Base-by-base conservation (phyloP, 2,888 invertebrate species). In the Bellardia pandia region DNA sequence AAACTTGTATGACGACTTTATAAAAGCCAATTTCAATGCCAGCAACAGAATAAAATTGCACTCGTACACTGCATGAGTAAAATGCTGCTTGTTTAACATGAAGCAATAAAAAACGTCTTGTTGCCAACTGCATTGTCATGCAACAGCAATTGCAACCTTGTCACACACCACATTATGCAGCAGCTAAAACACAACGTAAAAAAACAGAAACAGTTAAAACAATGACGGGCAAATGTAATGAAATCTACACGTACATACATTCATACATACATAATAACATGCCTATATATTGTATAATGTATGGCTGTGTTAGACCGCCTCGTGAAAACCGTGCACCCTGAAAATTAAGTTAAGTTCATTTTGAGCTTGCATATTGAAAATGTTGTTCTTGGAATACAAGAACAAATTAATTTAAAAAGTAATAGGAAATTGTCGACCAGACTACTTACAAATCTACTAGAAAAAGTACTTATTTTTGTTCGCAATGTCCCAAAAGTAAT, bases 91-190 rank as follows among this genome's bases (percentile, higher is more conserved):
- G 69, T 81, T 69, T 51, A 81, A 75, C 74, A 75, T 81, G 69
- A 64, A 78, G 75, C 81, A 85, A 69, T 82, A 64, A 64, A 69
- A 83, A 80, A 78, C 30, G 71, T 75, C 69, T 60, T 75, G 78
- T 85, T 87, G 78, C 85, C 85, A 87, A 87, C 85, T 87, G 87
- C 85, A 85, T 85, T 87, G 75, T 85, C 87, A 85, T 87, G 87
- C 87, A 85, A 78, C 80, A 75, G 76, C 71, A 86, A 78, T 80
- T 33, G 81, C 81, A 87, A 87, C 87, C 87, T 87, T 87, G 87
- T 81, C 87, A 78, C 81, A 85, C 69, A 85, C 86, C 82, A 81
- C 74, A 69, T 77, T 81, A 74, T 87, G 85, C 85, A 77, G 80
- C 74, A 84, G 58, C 13, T 60, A 62, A 58, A 72, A 60, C 45